Evolutionary conservation across 2,797 vertebrate genomes (phyloP).

Genomic region (Emys orbicularis): DNA sequence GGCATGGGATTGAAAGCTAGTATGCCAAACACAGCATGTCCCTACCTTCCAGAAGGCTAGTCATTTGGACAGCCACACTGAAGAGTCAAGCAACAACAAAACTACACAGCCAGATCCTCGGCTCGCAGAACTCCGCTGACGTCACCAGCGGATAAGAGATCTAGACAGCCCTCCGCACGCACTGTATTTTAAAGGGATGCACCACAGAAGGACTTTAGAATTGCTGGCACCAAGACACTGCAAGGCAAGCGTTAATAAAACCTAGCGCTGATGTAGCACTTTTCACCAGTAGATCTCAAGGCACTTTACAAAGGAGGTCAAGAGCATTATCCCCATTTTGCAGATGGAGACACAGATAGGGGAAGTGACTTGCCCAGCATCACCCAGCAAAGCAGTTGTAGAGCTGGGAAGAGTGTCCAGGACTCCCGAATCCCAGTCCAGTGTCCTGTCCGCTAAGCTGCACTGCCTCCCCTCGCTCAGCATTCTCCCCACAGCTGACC

Average conservation of each 20-base stretch:
- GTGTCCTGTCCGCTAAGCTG: neutral
- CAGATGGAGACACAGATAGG: neutral
- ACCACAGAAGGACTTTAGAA: neutral
- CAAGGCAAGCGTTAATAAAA: neutral
- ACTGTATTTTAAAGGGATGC: neutral
- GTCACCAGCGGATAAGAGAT: neutral
- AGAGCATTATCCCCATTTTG: neutral
- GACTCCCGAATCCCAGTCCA: neutral
- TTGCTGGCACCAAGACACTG: neutral
- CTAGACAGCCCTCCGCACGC: neutral
- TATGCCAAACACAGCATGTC: neutral
- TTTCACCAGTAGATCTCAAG: neutral
- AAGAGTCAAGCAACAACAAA: neutral
- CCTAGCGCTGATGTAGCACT: neutral
- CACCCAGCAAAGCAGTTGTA: neutral
- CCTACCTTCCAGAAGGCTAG: neutral
- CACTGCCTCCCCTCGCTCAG: neutral
- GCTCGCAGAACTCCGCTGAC: neutral
- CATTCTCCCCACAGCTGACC: neutral
- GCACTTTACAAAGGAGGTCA: neutral
- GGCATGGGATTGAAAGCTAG: neutral
- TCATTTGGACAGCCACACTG: neutral
- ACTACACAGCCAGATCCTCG: neutral
- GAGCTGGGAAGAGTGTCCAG: accelerated
- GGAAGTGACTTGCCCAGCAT: neutral